phyloP scores from a whole-genome alignment of 37 sponge, comb jelly and placozoan genomes.

The Chondrilla cf. caribensis region DNA sequence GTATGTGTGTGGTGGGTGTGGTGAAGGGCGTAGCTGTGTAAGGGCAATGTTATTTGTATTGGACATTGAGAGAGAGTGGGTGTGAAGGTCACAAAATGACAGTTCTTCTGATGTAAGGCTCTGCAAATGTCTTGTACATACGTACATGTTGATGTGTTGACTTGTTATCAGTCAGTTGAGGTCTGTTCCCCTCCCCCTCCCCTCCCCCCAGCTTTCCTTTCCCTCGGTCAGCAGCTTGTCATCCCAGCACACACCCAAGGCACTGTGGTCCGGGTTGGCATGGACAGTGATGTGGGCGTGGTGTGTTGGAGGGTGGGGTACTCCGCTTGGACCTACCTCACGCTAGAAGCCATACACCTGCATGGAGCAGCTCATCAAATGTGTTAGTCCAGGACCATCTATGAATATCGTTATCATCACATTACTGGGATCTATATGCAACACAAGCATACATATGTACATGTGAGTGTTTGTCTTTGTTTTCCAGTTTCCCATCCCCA shows the following conservation, averaged over 20 bases:
- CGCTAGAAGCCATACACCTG: constrained; percentile 38
- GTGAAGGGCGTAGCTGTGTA: too few relatives aligned
- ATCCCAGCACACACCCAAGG: constrained; percentile 9
- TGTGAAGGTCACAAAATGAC: too few relatives aligned
- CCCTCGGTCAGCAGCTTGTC: not conserved
- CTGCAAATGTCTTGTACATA: too few relatives aligned
- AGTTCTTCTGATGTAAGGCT: too few relatives aligned
- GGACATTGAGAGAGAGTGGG: too few relatives aligned
- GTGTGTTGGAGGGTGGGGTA: constrained; percentile 46
- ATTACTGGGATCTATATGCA: too few relatives aligned
- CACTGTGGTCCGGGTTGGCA: not conserved
- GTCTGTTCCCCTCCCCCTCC: not conserved
- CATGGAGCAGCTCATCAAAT: constrained; percentile 22
- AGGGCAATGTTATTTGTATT: too few relatives aligned
- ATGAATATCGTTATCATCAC: too few relatives aligned
- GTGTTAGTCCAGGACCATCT: not conserved
- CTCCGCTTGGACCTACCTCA: constrained; percentile 67
- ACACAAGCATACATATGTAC: not conserved
- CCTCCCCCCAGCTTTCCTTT: not conserved
- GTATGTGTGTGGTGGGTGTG: constrained; percentile 3
- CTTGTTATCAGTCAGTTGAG: too few relatives aligned
- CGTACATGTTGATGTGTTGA: too few relatives aligned
- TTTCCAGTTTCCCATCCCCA: not conserved
- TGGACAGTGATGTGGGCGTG: constrained; percentile 12
- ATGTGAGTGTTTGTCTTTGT: not conserved